phyloP scores from a whole-genome alignment of 2,888 invertebrate genomes.

The Hypena proboscidalis region DNA sequence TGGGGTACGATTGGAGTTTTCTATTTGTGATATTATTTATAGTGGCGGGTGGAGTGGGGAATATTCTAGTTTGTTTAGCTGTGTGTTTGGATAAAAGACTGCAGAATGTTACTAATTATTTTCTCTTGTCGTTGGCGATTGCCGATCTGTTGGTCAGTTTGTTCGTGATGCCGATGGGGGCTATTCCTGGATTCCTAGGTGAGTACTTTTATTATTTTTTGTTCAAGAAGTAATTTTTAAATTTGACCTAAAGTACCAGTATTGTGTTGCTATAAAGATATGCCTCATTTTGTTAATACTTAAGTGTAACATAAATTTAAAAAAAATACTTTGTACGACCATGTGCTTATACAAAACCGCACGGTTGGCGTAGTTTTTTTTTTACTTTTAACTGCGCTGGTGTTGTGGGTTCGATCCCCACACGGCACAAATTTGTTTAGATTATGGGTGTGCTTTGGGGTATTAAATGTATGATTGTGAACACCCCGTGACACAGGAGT shows the following conservation, averaged over 20 bases:
- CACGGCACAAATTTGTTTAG: no score
- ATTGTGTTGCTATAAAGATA: no score
- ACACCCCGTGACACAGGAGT: no score
- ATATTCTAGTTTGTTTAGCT: conserved; percentile 96
- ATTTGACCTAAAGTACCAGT: neutral
- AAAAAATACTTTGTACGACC: no score
- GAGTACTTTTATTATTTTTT: conserved; percentile 71
- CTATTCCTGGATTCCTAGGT: conserved; percentile 97
- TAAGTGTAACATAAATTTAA: no score
- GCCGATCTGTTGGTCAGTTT: conserved; percentile 97
- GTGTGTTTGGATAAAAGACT: conserved; percentile 95
- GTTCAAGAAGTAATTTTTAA: neutral
- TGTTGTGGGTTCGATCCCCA: no score
- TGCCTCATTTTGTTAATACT: no score
- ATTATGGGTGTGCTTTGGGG: no score
- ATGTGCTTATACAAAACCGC: no score
- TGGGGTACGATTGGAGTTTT: conserved; percentile 91
- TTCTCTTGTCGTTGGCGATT: conserved; percentile 95
- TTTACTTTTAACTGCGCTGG: no score
- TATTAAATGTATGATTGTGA: no score
- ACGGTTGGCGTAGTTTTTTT: no score
- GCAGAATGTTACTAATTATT: conserved; percentile 98
- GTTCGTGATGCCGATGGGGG: conserved; percentile 98
- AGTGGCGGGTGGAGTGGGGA: conserved; percentile 95
- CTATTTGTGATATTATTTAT: conserved; percentile 94